Conservation (phyloP, 2,113 vertebrate genomes). For the Psilopogon haemacephalus region DNA sequence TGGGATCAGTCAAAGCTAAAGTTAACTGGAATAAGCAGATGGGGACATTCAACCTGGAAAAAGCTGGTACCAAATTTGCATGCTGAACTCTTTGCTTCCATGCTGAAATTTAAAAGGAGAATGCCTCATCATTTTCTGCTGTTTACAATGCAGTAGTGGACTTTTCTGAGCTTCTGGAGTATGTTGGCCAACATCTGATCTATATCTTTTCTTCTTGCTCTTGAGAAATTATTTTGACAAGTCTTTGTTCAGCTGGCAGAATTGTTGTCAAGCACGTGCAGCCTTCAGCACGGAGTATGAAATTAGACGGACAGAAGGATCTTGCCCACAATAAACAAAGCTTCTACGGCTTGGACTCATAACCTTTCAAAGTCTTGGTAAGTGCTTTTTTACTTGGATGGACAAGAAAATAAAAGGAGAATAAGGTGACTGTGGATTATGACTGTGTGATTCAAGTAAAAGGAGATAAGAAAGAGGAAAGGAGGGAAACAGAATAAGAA, state of each 20-base stretch:
- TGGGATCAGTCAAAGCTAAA: conserved; percentile 51
- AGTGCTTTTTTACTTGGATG: not conserved
- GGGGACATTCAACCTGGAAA: not conserved
- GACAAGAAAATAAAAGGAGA: not conserved
- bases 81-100: conserved; percentile 16
- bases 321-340: not conserved
- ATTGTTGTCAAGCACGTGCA: not conserved
- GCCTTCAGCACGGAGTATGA: not conserved
- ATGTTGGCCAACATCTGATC: not conserved
- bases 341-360: not conserved
- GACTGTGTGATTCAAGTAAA: not conserved
- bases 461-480: not conserved
- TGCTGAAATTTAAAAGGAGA: not conserved
- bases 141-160: not conserved
- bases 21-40: conserved; percentile 38
- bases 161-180: not conserved
- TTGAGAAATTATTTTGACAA: not conserved
- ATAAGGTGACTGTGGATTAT: not conserved
- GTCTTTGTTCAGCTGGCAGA: not conserved
- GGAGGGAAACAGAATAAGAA: rapidly evolving
- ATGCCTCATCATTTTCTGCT: not conserved
- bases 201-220: not conserved
- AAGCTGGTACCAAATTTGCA: conserved; percentile 39
- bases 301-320: not conserved
- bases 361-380: not conserved